These are phyloP conservation scores for Malurus melanocephalus DNA, from an alignment of 2,113 vertebrate species.

Conservation along the genomic window DNA sequence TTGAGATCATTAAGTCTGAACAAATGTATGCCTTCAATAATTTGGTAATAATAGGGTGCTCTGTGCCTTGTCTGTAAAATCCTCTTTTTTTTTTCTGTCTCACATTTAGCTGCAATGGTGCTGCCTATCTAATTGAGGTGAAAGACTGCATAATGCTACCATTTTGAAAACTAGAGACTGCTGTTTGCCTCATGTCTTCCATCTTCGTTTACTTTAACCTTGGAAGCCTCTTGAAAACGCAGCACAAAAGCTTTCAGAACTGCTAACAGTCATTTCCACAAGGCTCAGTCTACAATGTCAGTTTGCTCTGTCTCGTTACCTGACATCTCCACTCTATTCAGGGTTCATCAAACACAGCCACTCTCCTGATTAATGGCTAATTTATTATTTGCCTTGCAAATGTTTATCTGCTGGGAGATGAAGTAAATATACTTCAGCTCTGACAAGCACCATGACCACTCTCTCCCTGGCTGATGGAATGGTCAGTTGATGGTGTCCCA, in stretches of 20 bases:
- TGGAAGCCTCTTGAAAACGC: neutral
- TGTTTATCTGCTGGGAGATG: constrained; percentile 74
- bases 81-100: neutral
- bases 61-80: neutral
- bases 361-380: constrained; percentile 75
- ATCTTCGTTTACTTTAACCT: constrained; percentile 11
- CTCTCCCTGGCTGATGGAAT: constrained; percentile 57
- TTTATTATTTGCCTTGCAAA: constrained; percentile 82
- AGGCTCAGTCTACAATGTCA: constrained; percentile 40
- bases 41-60: constrained; percentile 8
- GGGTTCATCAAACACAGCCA: constrained; percentile 68
- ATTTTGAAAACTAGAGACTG: neutral
- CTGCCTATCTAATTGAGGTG: neutral
- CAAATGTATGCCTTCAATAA: neutral
- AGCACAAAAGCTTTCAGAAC: constrained; percentile 14
- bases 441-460: constrained; percentile 67
- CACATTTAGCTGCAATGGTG: neutral
- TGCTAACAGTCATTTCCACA: neutral
- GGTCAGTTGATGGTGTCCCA: constrained; percentile 74
- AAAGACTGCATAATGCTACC: neutral
- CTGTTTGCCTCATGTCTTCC: neutral
- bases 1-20: constrained; percentile 8
- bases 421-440: constrained; percentile 65
- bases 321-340: constrained; percentile 70
- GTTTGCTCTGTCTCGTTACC: constrained; percentile 61